Percentiles rank a stretch among this genome's conserved stretches.
These are phyloP conservation scores for Cryptoleucopteryx plumbea DNA, from an alignment of 2,113 vertebrate species.

Conservation along the genomic window DNA sequence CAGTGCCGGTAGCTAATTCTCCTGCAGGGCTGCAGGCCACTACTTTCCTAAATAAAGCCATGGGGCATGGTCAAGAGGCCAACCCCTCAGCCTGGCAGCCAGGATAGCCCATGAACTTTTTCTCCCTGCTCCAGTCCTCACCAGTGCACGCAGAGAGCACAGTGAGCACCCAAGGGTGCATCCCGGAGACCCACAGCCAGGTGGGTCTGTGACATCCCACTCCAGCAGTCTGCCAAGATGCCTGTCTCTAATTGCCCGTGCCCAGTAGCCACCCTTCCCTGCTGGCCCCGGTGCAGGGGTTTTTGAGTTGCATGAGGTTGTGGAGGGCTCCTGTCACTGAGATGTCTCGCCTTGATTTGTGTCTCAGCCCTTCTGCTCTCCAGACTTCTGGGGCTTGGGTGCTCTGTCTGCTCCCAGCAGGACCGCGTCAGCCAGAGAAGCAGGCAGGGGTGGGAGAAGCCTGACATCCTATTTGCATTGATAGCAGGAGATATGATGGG, in stretches of 20 bases:
- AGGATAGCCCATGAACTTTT: not conserved
- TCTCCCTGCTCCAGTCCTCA: not conserved
- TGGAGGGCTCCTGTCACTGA: not conserved
- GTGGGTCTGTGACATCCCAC: not conserved
- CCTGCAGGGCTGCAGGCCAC: not conserved
- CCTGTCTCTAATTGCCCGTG: rapidly evolving
- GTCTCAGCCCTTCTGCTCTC: not conserved
- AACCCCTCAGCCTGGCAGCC: not conserved
- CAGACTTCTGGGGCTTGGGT: not conserved
- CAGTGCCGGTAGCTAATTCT: not conserved
- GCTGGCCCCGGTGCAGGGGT: rapidly evolving
- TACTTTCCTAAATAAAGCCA: not conserved
- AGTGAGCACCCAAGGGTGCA: not conserved
- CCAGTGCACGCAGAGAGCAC: not conserved
- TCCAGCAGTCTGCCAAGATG: not conserved
- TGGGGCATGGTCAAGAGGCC: not conserved
- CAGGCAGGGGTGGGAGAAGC: not conserved
- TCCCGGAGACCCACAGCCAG: not conserved
- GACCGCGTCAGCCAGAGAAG: not conserved
- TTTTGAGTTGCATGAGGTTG: not conserved
- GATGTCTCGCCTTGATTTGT: not conserved
- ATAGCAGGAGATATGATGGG: not conserved
- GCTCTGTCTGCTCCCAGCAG: not conserved
- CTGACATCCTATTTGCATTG: not conserved
- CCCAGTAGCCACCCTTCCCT: not conserved